Evolutionary conservation across 2,797 vertebrate genomes (phyloP).

Genomic region (Amblyraja radiata): DNA sequence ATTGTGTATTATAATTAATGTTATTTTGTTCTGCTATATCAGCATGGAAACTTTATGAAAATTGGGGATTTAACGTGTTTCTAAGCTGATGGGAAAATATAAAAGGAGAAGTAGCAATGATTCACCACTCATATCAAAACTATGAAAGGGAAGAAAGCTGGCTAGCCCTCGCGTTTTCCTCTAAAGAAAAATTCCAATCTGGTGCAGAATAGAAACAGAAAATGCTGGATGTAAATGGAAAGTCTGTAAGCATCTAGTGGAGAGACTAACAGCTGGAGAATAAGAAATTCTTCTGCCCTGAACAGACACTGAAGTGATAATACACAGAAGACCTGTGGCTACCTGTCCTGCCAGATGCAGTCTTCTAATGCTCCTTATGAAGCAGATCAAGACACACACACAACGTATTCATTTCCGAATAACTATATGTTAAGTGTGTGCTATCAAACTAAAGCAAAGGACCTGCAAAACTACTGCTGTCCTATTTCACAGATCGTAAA

Average conservation of each 20-base stretch:
- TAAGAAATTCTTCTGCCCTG: too few relatives aligned
- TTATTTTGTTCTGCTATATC: neutral
- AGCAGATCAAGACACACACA: too few relatives aligned
- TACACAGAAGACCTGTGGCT: too few relatives aligned
- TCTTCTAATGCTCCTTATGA: too few relatives aligned
- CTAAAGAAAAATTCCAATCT: neutral
- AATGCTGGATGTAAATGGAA: neutral
- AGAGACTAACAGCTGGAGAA: neutral
- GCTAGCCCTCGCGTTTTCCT: neutral
- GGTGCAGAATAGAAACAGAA: conserved; percentile 11
- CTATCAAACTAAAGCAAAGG: too few relatives aligned
- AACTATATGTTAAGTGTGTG: too few relatives aligned
- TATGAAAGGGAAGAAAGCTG: neutral
- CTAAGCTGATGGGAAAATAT: neutral
- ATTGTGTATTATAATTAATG: neutral
- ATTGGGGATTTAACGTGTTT: neutral
- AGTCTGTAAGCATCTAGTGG: neutral
- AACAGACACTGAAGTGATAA: too few relatives aligned
- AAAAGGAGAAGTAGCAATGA: neutral
- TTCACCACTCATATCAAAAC: neutral
- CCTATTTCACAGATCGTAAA: too few relatives aligned
- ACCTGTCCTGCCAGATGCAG: too few relatives aligned
- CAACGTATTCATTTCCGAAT: too few relatives aligned
- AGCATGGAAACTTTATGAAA: neutral
- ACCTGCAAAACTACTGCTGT: too few relatives aligned